phyloP scores from a whole-genome alignment of 2,113 vertebrate genomes.

The Tor tambroides region DNA sequence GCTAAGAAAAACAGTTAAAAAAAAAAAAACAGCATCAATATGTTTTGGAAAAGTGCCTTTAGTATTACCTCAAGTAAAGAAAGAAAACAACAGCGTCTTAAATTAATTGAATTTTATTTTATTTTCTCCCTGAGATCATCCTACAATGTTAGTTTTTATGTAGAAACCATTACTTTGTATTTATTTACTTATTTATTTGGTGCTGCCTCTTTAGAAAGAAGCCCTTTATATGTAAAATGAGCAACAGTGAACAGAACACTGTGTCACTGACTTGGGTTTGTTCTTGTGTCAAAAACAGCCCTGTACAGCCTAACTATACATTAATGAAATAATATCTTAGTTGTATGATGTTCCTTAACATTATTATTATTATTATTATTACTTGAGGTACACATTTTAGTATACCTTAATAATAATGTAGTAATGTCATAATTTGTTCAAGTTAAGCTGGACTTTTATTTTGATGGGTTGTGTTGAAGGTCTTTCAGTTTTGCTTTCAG shows the following conservation, averaged over 20 bases:
- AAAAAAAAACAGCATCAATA: background rate
- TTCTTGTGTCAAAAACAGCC: background rate
- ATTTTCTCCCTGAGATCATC: background rate
- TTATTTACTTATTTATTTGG: background rate
- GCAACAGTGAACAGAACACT: background rate
- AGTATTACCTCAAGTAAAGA: background rate
- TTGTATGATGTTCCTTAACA: too few species aligned
- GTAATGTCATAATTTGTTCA: too few species aligned
- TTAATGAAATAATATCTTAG: too few species aligned
- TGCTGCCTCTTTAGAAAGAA: background rate
- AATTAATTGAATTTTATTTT: background rate
- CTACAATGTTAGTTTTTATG: background rate
- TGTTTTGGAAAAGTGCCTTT: background rate
- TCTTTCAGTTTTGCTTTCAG: too few species aligned
- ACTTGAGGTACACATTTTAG: too few species aligned
- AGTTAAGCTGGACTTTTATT: too few species aligned
- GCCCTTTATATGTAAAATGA: background rate
- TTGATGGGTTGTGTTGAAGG: too few species aligned
- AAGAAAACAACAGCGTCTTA: background rate
- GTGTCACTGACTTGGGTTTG: background rate
- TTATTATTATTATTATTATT: too few species aligned
- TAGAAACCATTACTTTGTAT: background rate
- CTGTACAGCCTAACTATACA: too few species aligned
- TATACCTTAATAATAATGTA: too few species aligned
- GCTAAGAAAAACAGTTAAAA: background rate